Evolutionary conservation across 2,113 vertebrate species (phyloP).

Genomic region (Sarotherodon lohbergeri): DNA sequence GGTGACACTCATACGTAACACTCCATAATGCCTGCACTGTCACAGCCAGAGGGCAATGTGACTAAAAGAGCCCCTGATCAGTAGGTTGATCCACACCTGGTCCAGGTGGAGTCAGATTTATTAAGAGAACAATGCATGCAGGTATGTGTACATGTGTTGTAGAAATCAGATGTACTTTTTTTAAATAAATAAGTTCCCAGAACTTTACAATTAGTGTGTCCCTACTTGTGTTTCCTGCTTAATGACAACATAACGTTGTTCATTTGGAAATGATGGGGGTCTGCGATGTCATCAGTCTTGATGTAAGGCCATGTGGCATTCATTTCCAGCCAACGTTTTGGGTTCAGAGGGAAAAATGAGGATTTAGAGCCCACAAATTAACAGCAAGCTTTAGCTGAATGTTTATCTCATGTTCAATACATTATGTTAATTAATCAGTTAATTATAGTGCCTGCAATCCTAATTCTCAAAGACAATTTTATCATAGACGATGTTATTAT

Average conservation of each 20-base stretch:
- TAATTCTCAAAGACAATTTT: neutral
- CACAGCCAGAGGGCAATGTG: neutral
- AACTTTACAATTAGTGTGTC: neutral
- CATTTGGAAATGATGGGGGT: neutral
- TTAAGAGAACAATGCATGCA: neutral
- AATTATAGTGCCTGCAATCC: neutral
- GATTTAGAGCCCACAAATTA: neutral
- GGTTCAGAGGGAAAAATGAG: neutral
- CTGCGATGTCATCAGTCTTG: neutral
- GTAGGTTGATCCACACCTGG: neutral
- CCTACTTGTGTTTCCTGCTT: neutral
- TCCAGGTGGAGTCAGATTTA: neutral
- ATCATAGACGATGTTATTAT: neutral
- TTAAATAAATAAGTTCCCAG: neutral
- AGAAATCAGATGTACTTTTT: neutral
- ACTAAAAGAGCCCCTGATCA: neutral
- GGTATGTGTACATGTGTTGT: neutral
- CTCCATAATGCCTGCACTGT: neutral
- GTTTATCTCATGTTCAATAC: neutral
- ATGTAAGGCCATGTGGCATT: conserved; percentile 2
- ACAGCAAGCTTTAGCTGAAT: neutral
- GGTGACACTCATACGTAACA: neutral
- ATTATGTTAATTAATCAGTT: neutral
- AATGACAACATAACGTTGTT: neutral
- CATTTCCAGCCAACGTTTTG: conserved; percentile 21